Evolutionary conservation across 1,140 invertebrate genomes (phyloP).

Genomic region (Eurytemora carolleeae): DNA sequence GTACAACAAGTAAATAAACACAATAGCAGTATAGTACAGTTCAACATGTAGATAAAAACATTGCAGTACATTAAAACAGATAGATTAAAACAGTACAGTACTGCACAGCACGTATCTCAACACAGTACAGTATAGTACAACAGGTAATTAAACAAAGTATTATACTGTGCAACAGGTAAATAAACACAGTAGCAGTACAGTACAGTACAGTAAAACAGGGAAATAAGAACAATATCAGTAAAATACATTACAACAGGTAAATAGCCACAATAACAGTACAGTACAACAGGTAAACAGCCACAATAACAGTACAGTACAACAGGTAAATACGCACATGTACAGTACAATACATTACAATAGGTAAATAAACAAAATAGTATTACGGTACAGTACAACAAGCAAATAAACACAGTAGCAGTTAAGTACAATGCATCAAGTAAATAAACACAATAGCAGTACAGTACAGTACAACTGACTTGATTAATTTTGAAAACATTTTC

Average conservation of each 20-base stretch:
- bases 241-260: not conserved
- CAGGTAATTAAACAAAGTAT: not conserved
- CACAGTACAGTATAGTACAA: not conserved
- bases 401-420: not conserved
- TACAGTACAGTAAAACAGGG: not conserved
- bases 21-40: not conserved
- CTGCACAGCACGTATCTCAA: not conserved
- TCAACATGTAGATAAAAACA: not conserved
- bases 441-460: too few relatives aligned
- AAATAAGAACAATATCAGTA: not conserved
- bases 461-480: too few relatives aligned
- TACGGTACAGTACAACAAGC: not conserved
- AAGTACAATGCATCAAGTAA: too few relatives aligned
- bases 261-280: not conserved
- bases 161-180: not conserved
- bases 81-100: not conserved
- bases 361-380: not conserved
- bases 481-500: too few relatives aligned
- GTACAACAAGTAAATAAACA: too few relatives aligned
- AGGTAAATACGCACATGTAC: not conserved
- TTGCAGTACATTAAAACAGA: not conserved
- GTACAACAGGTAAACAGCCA: not conserved
- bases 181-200: not conserved
- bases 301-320: not conserved
- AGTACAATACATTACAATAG: not conserved